Evolutionary conservation across 2,888 invertebrate genomes (phyloP), one percentile per base, ranked within the genome.

Genomic region (Zootermopsis nevadensis): DNA sequence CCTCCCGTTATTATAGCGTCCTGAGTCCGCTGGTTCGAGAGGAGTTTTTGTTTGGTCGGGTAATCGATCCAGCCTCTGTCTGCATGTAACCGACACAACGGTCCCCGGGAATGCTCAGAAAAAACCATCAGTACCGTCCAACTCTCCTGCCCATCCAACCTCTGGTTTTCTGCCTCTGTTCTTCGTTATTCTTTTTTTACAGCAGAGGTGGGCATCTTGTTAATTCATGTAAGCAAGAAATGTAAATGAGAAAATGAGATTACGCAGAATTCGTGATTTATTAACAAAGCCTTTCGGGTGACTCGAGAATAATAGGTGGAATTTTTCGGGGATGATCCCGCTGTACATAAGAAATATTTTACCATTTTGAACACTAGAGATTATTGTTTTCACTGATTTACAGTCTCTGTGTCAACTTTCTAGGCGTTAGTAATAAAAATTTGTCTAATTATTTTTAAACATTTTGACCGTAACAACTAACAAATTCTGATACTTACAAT

Each of bases 11-110:
- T 74, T 42, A 42, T 30, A 38, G 38, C 74, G 38, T 60, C 60
- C n/a, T 60, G n/a, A 60, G 60, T 27, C 24, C 24, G 38, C 74
- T 42, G 74, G 74, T 80, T 79, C 42, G 80, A 72, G 80, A 80
- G 74, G 60, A 72, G 80, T 83, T 83, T 83, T 83, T 83, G 83
- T 83, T 83, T 83, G 82, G 82, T 53, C 48, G 72, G 69, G 83
- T 79, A 83, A 83, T 83, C 83, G 83, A 83, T 83, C 83, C 80
- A 80, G 82, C 82, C 53, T 42, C 42, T n/a, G n/a, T n/a, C n/a
- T 42, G 53, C 76, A 53, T 60, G 82, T 67, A 55, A 35, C 82
- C 74, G 60, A 82, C 82, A 66, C 79, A 79, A 24, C 79, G 79
- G 79, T 79, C 79, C 79, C 79, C 79, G 79, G 79, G 79, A 79